Evolutionary conservation across 2,113 vertebrate species (phyloP).

Genomic region (Turnix velox): DNA sequence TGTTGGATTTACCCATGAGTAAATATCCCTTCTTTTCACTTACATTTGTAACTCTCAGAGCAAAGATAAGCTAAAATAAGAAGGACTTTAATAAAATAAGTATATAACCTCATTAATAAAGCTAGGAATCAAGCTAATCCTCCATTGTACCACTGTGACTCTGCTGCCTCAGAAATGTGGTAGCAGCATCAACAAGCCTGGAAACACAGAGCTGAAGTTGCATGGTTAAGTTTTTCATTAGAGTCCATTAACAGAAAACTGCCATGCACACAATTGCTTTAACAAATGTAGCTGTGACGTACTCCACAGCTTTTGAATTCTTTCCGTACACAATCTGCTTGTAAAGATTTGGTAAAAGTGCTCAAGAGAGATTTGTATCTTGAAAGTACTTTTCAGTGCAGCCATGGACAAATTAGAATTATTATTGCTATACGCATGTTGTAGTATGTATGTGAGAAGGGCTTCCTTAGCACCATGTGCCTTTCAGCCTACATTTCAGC

Average conservation of each 20-base stretch:
- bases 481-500: not conserved
- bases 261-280: not conserved
- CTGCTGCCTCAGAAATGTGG: not conserved
- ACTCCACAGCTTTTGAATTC: not conserved
- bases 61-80: slow-evolving; percentile 16
- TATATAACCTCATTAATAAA: slow-evolving; percentile 3
- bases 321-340: not conserved
- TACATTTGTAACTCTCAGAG: not conserved
- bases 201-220: not conserved
- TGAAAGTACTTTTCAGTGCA: not conserved
- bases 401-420: not conserved
- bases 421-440: not conserved
- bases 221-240: not conserved
- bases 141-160: not conserved
- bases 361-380: not conserved
- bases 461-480: not conserved
- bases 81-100: slow-evolving; percentile 7
- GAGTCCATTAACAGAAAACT: not conserved
- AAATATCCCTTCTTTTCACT: not conserved
- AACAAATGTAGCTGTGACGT: not conserved
- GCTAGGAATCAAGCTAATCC: not conserved
- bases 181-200: not conserved
- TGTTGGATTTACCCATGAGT: not conserved
- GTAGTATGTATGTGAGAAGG: not conserved
- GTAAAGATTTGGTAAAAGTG: not conserved